A percentile compares a stretch with the other conserved stretches of the same genome.
phyloP scores from a whole-genome alignment of 1,140 invertebrate species.

The Papilio glaucus region DNA sequence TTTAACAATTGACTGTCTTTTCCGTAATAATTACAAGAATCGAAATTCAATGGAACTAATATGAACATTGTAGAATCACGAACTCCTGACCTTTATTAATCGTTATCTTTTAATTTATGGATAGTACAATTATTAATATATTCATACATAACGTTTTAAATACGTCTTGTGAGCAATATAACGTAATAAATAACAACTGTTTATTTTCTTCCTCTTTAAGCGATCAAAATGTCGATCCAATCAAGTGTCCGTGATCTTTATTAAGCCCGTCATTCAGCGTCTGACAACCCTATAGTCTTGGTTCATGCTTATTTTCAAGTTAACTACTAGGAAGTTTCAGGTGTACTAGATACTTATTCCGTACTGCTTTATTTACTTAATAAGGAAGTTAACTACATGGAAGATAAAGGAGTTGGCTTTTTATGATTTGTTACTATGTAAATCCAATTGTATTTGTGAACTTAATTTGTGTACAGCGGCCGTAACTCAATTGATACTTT shows the following conservation, averaged over 20 bases:
- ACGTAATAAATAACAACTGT: constrained; percentile 4
- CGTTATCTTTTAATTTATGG: not conserved
- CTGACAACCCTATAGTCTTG: constrained; percentile 25
- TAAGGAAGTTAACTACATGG: constrained; percentile 47
- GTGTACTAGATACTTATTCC: constrained; percentile 57
- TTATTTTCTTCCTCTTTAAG: constrained; percentile 2
- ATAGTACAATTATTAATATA: not conserved
- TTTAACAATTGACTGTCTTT: no score
- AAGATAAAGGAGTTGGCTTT: no score
- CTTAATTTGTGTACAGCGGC: not conserved
- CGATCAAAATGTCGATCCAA: constrained; percentile 29
- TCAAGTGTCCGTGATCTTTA: constrained; percentile 31
- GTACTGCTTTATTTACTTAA: constrained; percentile 46
- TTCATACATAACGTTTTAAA: not conserved
- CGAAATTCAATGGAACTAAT: not conserved
- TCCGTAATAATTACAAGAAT: no score
- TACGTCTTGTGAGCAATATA: not conserved
- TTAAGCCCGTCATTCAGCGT: not conserved
- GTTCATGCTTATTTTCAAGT: constrained; percentile 67
- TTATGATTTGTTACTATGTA: not conserved
- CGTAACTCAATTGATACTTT: not conserved
- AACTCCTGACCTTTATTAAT: not conserved
- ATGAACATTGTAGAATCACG: not conserved
- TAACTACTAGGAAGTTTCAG: constrained; percentile 72
- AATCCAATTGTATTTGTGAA: not conserved